phyloP scores from a whole-genome alignment of 2,113 vertebrate genomes.

The Myotis lucifugus region DNA sequence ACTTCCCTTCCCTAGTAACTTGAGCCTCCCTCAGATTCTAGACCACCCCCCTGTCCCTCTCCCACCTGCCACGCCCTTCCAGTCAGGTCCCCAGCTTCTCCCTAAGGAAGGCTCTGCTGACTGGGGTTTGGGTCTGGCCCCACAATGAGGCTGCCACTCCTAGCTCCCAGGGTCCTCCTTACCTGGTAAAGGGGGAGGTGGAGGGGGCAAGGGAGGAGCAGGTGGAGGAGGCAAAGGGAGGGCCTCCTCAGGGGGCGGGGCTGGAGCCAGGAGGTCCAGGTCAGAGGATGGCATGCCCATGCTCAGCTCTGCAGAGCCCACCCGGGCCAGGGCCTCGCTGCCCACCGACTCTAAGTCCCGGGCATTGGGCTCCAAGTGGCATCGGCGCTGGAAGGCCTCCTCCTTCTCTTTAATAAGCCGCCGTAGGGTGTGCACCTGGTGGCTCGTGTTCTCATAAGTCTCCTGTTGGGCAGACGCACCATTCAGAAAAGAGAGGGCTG shows the following conservation, averaged over 20 bases:
- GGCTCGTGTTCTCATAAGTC: conserved; percentile 93
- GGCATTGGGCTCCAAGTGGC: conserved; percentile 87
- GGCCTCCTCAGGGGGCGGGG: conserved; percentile 70
- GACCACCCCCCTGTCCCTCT: background rate
- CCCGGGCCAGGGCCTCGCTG: conserved; percentile 86
- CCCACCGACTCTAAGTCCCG: conserved; percentile 86
- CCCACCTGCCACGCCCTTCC: background rate
- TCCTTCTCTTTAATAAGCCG: conserved; percentile 96
- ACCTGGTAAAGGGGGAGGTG: conserved; percentile 85
- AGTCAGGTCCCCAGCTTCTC: background rate
- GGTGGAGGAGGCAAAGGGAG: conserved; percentile 90
- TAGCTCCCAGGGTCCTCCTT: conserved; percentile 4
- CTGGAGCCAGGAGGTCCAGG: conserved; percentile 73
- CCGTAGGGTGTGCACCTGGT: conserved; percentile 94
- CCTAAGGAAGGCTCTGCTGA: background rate
- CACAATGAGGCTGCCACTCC: background rate
- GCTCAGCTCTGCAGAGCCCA: conserved; percentile 85
- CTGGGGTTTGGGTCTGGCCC: background rate
- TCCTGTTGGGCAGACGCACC: conserved; percentile 86
- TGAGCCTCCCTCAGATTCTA: background rate
- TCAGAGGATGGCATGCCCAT: conserved; percentile 79
- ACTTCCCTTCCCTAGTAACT: background rate
- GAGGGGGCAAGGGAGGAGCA: conserved; percentile 87
- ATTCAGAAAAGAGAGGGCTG: background rate
- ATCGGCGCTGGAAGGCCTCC: conserved; percentile 91